Percentiles rank a stretch among this genome's conserved stretches.
These are phyloP conservation scores for Prostheceraeus crozeri DNA, from an alignment of 2,888 invertebrate species.

Conservation along the genomic window DNA sequence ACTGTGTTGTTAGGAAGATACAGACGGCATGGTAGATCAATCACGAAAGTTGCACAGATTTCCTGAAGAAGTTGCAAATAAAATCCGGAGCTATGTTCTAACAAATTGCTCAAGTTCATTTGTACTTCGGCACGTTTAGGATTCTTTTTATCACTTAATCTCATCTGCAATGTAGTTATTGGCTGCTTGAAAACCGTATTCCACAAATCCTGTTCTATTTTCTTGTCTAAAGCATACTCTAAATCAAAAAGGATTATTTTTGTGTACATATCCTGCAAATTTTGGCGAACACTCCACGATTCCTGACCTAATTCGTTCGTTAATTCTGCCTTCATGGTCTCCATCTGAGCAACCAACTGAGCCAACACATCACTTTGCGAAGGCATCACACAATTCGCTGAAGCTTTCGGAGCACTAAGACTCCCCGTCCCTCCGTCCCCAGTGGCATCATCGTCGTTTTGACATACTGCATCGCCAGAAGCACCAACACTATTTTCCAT, in stretches of 20 bases:
- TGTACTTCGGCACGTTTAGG: conserved; percentile 68
- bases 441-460: too few relatives aligned
- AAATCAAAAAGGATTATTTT: conserved; percentile 69
- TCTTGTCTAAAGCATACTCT: conserved; percentile 77
- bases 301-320: too few relatives aligned
- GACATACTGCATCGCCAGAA: too few relatives aligned
- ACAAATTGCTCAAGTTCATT: conserved; percentile 69
- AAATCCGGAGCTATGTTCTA: conserved; percentile 76
- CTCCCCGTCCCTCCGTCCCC: too few relatives aligned
- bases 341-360: too few relatives aligned
- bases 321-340: too few relatives aligned
- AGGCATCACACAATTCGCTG: too few relatives aligned
- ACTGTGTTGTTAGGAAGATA: conserved; percentile 62
- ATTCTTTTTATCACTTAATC: conserved; percentile 73
- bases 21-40: conserved; percentile 35
- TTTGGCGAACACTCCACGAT: too few relatives aligned
- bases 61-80: conserved; percentile 62
- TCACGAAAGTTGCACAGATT: neutral
- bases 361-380: too few relatives aligned
- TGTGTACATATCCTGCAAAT: conserved; percentile 60
- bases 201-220: conserved; percentile 81
- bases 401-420: too few relatives aligned
- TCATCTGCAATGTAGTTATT: conserved; percentile 69
- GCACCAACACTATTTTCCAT: too few relatives aligned
- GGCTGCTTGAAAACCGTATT: conserved; percentile 78